Conservation (phyloP, 2,888 invertebrate species). For the Aethes cnicana region DNA sequence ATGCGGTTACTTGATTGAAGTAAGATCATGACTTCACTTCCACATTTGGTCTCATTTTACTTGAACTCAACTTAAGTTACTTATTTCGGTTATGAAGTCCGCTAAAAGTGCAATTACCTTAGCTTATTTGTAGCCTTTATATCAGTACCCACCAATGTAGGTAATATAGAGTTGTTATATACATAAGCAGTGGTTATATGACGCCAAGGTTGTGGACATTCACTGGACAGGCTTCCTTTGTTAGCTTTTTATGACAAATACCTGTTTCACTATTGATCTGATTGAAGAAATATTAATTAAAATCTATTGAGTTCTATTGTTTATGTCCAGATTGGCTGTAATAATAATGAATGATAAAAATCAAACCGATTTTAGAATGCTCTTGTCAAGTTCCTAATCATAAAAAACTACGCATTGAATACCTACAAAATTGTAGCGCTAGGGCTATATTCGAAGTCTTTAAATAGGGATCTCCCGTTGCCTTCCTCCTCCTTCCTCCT, state of each 20-base stretch:
- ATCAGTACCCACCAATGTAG: conserved; percentile 14
- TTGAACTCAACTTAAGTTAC: too few relatives aligned
- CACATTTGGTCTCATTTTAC: too few relatives aligned
- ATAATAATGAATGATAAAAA: too few relatives aligned
- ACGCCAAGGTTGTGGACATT: conserved; percentile 25
- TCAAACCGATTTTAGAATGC: too few relatives aligned
- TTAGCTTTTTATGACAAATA: conserved; percentile 23
- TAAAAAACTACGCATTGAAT: too few relatives aligned
- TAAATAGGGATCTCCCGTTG: too few relatives aligned
- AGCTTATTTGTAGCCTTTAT: conserved; percentile 14
- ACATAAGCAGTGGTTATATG: conserved; percentile 15
- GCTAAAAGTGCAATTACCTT: conserved; percentile 23
- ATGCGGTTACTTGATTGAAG: too few relatives aligned
- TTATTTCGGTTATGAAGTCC: too few relatives aligned
- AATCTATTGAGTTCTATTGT: not conserved
- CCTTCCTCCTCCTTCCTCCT: too few relatives aligned
- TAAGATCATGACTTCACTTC: too few relatives aligned
- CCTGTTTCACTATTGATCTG: not conserved
- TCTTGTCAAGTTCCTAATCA: not conserved
- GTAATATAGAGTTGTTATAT: conserved; percentile 3
- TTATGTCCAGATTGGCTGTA: not conserved
- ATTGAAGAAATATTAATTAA: conserved; percentile 3
- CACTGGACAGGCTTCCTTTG: conserved; percentile 17
- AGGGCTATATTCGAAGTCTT: too few relatives aligned
- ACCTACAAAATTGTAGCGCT: too few relatives aligned